phyloP scores from a whole-genome alignment of 92 coral and sea anemone species.

The Galaxea fascicularis region DNA sequence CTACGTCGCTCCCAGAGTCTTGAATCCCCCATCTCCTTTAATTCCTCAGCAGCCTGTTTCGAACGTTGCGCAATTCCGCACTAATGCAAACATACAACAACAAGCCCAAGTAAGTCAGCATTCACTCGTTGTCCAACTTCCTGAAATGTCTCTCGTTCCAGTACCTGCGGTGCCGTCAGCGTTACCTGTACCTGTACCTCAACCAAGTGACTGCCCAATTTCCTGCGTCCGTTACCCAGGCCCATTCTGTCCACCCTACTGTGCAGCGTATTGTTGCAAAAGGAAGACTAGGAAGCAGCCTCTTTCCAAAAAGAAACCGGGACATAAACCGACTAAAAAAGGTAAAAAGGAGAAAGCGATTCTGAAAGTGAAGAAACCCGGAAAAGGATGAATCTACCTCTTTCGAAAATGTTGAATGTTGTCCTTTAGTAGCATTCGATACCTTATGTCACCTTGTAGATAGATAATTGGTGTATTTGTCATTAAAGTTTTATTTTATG shows the following conservation, averaged over 20 bases:
- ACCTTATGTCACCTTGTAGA: background rate
- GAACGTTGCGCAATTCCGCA: background rate
- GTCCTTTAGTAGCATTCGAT: no score
- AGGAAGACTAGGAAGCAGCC: conserved; percentile 14
- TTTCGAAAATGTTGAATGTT: no score
- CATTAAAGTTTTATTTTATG: background rate
- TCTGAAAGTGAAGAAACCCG: conserved; percentile 33
- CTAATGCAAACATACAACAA: background rate
- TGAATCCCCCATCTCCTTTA: background rate
- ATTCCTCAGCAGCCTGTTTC: background rate
- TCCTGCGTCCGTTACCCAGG: conserved; percentile 58
- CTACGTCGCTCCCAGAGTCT: background rate
- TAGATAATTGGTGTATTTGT: background rate
- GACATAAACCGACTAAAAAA: background rate
- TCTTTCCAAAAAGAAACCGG: background rate
- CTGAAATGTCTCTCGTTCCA: conserved; percentile 22
- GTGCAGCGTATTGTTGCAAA: conserved; percentile 74
- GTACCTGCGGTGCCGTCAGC: conserved; percentile 18
- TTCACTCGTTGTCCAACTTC: conserved; percentile 46
- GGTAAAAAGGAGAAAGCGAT: conserved; percentile 3
- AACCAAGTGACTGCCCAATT: conserved; percentile 45
- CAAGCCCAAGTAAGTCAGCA: conserved; percentile 13
- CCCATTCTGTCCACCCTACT: conserved; percentile 74
- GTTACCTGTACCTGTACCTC: background rate
- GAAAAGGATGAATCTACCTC: background rate